A percentile compares a stretch with the other conserved stretches of the same genome.
Evolutionary conservation across 2,797 vertebrate genomes (phyloP).

Genomic region (Pipistrellus pygmaeus): DNA sequence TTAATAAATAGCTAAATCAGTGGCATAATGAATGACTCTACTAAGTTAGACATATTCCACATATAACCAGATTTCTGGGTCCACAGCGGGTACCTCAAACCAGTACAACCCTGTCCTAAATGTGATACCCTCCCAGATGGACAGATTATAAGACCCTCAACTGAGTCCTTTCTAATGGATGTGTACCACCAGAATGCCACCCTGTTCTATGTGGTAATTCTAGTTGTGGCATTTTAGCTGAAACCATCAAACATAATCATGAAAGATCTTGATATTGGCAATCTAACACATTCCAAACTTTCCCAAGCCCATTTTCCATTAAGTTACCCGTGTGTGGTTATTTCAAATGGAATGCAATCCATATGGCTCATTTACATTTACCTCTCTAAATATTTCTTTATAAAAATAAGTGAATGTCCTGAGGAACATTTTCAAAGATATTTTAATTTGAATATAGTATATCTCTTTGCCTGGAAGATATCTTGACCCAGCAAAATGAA

Average conservation of each 20-base stretch:
- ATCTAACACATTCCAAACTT: conserved; percentile 52
- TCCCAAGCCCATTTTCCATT: conserved; percentile 7
- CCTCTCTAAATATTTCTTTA: conserved; percentile 37
- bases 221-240: conserved; percentile 45
- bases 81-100: background rate
- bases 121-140: background rate
- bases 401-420: conserved; percentile 59
- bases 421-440: conserved; percentile 53
- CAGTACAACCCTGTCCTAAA: background rate
- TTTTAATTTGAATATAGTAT: conserved; percentile 40
- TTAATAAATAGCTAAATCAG: background rate
- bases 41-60: background rate
- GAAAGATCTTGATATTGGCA: conserved; percentile 46
- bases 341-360: conserved; percentile 52
- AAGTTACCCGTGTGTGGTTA: conserved; percentile 31
- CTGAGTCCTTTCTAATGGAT: background rate
- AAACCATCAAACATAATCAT: conserved; percentile 26
- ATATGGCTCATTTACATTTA: conserved; percentile 51
- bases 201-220: background rate
- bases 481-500: conserved; percentile 45
- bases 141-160: background rate
- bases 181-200: background rate
- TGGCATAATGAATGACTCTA: background rate
- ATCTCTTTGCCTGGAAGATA: conserved; percentile 58
- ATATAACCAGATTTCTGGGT: background rate